These are phyloP conservation scores for Nycticorax nycticorax DNA, from an alignment of 2,113 vertebrate species.

Conservation along the genomic window DNA sequence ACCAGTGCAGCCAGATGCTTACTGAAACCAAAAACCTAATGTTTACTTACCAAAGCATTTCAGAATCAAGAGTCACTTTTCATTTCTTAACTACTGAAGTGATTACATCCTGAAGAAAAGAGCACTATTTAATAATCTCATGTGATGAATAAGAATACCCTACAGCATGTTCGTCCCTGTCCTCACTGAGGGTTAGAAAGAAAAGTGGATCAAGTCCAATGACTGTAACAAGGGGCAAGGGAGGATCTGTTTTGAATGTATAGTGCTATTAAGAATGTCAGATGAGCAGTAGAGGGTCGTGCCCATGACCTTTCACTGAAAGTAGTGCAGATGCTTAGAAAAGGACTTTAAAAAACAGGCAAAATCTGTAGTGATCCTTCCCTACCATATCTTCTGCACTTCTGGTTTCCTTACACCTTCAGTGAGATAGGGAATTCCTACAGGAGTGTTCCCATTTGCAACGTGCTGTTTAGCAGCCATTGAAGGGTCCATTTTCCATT, in stretches of 20 bases:
- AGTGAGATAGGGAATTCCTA: background rate
- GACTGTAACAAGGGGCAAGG: background rate
- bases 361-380: background rate
- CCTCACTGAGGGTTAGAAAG: background rate
- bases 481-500: background rate
- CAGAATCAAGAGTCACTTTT: background rate
- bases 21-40: background rate
- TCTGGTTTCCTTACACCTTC: background rate
- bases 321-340: background rate
- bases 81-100: background rate
- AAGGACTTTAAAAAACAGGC: background rate
- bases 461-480: background rate
- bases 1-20: background rate
- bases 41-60: background rate
- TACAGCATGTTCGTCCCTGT: background rate
- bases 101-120: background rate
- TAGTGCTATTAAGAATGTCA: background rate
- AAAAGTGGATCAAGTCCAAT: background rate
- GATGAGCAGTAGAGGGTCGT: background rate
- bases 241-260: background rate
- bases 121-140: background rate
- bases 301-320: background rate
- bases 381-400: background rate
- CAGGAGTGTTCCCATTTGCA: background rate
- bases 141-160: background rate